Base-by-base conservation (phyloP, 1,140 invertebrate genomes). In the Nymphalis io region DNA sequence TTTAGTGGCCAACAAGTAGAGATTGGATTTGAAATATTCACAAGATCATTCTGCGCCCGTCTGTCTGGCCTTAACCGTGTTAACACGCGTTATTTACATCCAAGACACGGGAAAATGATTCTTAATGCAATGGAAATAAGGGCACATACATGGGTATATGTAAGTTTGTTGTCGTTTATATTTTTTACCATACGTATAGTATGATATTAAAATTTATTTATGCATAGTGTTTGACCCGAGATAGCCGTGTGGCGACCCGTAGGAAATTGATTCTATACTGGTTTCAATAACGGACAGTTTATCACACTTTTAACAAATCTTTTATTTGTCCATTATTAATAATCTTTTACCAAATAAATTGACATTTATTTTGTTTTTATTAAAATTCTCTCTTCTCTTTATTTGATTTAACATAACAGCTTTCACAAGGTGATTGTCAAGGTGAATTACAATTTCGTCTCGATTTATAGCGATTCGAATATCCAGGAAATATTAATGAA, bases 21-120 rank as follows among this genome's bases (percentile, higher is more conserved):
- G 84, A 88, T 87, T 87, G 83, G 78, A 70, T 85, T 85, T 88
- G 76, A 88, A 88, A 87, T 88, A 88, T 88, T 84, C 85, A 88
- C 84, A 86, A 78, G 51, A 64, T 70, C 71, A 75, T 74, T 76
- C 68, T 73, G 74, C 68, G 68, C 74, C 53, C 74, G 71, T 70
- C 74, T 69, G 68, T 76, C 71, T 68, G 59, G 40, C 38, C 23
- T 68, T 71, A 71, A 70, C 61, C 46, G 61, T 71, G 57, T 68
- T 72, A 68, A 38, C 68, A 55, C 21, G 13, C 27, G 18, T 10
- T 2, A 1, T 51, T 39, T 60, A 42, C 12, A 51, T 0, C 2
- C 13, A 6, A 21, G 23, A 51, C 58, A 68, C 2, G 3, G n/a
- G 5, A 68, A 44, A 60, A 16, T 53, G 8, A 59, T 40, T 58